Conservation (phyloP, 2,797 vertebrate genomes). For the Anolis apletophallus region DNA sequence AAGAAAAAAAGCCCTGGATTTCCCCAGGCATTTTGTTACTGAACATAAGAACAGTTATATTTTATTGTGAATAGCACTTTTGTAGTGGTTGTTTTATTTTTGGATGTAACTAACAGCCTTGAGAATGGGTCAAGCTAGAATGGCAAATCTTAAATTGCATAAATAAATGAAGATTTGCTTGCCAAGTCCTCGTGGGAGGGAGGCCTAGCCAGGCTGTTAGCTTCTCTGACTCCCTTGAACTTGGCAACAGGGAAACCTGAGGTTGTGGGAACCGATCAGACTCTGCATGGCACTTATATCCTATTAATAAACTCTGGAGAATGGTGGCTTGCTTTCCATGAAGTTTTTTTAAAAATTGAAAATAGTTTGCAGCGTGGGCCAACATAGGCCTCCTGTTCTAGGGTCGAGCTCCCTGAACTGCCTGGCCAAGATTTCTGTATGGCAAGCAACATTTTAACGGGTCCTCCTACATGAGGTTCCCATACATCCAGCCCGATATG, state of each 20-base stretch:
- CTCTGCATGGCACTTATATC: not conserved
- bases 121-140: not conserved
- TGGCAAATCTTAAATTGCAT: slow-evolving; percentile 8
- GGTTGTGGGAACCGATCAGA: slow-evolving; percentile 19
- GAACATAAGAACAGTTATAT: not conserved
- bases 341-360: not conserved
- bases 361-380: not conserved
- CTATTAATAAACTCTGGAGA: not conserved
- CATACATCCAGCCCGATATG: not conserved
- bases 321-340: slow-evolving; percentile 9
- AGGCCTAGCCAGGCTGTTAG: not conserved
- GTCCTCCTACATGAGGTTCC: rapidly evolving
- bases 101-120: not conserved
- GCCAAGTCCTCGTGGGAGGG: not conserved
- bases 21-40: not conserved
- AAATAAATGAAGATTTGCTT: slow-evolving; percentile 11
- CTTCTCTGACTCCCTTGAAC: not conserved
- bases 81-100: no score
- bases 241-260: not conserved
- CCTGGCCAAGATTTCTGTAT: not conserved
- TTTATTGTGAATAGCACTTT: not conserved
- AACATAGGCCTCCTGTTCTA: not conserved
- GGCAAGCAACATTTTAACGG: not conserved
- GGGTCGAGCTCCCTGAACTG: not conserved
- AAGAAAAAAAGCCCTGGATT: not conserved